A percentile compares a stretch with the other conserved stretches of the same genome.
Evolutionary conservation across 2,888 invertebrate species (phyloP).

Genomic region (Luperina nickerlii): DNA sequence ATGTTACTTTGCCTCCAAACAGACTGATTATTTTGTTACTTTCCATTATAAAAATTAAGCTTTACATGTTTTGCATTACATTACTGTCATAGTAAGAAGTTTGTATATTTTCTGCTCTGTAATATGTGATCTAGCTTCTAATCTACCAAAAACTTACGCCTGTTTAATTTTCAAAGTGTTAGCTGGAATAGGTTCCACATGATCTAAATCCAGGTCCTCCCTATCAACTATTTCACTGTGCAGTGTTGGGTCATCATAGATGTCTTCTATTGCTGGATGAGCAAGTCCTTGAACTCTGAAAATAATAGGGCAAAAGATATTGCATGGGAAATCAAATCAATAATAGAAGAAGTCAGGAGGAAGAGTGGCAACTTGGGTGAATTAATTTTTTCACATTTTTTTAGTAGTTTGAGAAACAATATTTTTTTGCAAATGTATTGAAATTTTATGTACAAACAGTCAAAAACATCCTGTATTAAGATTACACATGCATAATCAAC

Average conservation of each 20-base stretch:
- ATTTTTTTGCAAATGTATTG: no score
- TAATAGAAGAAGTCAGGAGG: background rate
- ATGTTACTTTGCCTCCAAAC: background rate
- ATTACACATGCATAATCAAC: background rate
- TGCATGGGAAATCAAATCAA: background rate
- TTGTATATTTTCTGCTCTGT: constrained; percentile 74
- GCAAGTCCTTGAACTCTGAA: constrained; percentile 78
- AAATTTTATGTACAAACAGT: background rate
- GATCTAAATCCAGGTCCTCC: constrained; percentile 75
- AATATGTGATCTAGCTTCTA: background rate
- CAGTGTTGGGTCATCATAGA: constrained; percentile 79
- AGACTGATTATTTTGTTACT: background rate
- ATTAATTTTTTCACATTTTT: background rate
- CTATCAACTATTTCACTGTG: constrained; percentile 79
- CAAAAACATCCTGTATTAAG: background rate
- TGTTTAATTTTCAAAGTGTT: constrained; percentile 82
- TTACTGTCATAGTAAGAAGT: background rate
- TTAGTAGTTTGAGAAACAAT: background rate
- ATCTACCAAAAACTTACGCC: constrained; percentile 75
- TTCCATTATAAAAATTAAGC: background rate
- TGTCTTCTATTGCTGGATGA: constrained; percentile 83
- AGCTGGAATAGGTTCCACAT: constrained; percentile 58
- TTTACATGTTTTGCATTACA: background rate
- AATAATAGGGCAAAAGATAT: constrained; percentile 27
- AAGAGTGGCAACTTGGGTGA: no score